phyloP scores from a whole-genome alignment of 2,113 vertebrate species.

The Catharus bicknelli region DNA sequence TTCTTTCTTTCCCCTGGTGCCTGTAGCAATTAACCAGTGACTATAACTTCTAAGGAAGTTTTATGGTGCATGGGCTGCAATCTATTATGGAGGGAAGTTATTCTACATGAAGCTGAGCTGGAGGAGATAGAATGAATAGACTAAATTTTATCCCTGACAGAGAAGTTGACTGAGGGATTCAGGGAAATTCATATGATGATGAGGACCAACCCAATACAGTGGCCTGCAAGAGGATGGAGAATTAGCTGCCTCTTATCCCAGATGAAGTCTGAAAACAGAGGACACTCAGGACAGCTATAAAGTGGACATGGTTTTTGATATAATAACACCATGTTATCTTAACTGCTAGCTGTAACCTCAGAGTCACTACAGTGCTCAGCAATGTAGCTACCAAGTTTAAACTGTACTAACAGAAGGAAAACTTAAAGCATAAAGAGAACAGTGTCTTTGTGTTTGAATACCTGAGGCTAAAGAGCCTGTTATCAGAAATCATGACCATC shows the following conservation, averaged over 20 bases:
- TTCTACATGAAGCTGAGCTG: neutral
- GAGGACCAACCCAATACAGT: neutral
- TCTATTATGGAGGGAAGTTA: neutral
- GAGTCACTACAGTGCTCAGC: neutral
- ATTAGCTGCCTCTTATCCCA: neutral
- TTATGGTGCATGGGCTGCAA: neutral
- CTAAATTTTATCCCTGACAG: conserved; percentile 16
- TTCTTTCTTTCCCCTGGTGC: neutral
- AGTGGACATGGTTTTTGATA: conserved; percentile 1
- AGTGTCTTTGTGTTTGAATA: neutral
- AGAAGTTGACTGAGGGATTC: conserved; percentile 1
- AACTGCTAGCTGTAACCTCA: neutral
- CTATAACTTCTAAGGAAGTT: conserved; percentile 14
- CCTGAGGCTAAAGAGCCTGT: neutral
- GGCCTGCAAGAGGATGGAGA: conserved; percentile 5
- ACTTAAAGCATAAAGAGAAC: neutral
- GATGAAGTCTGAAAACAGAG: conserved; percentile 17
- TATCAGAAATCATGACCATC: neutral
- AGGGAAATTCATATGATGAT: neutral
- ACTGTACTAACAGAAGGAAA: neutral
- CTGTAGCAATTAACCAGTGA: conserved; percentile 24
- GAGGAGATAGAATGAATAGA: conserved; percentile 27
- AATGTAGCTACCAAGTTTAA: neutral
- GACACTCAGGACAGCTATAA: neutral
- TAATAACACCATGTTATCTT: neutral